phyloP scores from a whole-genome alignment of 2,888 invertebrate genomes.

The Rhingia campestris region DNA sequence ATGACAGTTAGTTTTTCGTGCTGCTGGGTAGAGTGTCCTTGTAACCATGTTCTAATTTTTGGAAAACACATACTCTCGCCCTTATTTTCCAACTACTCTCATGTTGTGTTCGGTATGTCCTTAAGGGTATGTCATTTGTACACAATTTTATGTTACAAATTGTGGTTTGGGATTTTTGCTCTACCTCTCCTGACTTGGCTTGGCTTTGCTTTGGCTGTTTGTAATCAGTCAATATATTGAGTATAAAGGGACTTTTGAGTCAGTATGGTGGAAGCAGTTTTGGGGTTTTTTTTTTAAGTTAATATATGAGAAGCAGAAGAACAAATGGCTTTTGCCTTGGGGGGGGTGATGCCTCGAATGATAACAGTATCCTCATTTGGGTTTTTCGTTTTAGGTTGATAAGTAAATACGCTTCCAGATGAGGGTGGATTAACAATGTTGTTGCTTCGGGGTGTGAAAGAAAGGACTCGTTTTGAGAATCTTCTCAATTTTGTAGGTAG shows the following conservation, averaged over 20 bases:
- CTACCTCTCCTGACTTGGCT: neutral
- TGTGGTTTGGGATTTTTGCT: conserved; percentile 31
- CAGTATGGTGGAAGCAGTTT: conserved; percentile 18
- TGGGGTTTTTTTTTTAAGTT: neutral
- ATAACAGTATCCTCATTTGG: neutral
- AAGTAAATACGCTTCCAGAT: neutral
- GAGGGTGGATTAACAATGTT: conserved; percentile 14
- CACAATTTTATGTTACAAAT: conserved; percentile 54
- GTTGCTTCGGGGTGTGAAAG: neutral
- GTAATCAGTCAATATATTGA: conserved; percentile 63
- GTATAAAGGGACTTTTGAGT: conserved; percentile 52
- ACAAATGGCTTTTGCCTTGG: conserved; percentile 7
- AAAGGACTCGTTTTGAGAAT: conserved; percentile 20
- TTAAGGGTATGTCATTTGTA: conserved; percentile 45
- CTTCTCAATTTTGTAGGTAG: conserved; percentile 11
- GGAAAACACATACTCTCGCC: conserved; percentile 20
- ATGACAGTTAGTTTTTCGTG: conserved; percentile 45
- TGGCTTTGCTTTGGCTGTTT: conserved; percentile 27
- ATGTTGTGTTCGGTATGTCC: neutral
- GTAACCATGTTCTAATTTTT: conserved; percentile 55
- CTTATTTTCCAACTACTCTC: neutral
- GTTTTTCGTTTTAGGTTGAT: neutral
- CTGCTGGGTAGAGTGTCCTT: conserved; percentile 12
- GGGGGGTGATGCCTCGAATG: neutral
- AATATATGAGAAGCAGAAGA: neutral